Conservation (phyloP, 53 echinoderm and acorn worm genomes). For the Holothuria leucospilota region DNA sequence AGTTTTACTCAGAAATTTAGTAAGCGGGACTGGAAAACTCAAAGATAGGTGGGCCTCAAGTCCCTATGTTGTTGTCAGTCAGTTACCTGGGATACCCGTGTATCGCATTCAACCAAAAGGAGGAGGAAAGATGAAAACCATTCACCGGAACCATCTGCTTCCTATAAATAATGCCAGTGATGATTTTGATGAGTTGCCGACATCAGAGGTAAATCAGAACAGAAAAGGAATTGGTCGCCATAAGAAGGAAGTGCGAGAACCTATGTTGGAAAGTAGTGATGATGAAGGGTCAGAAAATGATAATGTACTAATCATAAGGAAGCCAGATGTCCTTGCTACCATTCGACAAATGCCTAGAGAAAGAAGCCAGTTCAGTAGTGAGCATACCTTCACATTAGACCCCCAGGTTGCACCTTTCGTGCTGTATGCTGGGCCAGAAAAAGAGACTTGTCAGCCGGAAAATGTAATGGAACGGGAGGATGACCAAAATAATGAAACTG, state of each 20-base stretch:
- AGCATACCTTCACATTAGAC: no score
- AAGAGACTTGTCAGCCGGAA: no score
- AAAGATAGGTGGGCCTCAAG: conserved; percentile 45
- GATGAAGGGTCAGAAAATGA: background rate
- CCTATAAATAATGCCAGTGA: background rate
- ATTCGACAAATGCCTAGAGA: no score
- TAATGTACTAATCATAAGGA: background rate
- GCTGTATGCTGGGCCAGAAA: no score
- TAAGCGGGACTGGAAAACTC: conserved; percentile 40
- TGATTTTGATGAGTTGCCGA: background rate
- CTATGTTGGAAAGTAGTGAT: background rate
- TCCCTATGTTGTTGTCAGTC: conserved; percentile 23
- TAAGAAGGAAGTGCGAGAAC: background rate
- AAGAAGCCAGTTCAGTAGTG: no score
- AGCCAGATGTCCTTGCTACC: background rate
- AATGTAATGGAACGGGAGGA: no score
- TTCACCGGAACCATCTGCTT: conserved; percentile 2
- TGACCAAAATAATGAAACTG: no score
- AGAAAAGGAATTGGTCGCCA: no score
- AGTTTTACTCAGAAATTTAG: conserved; percentile 45
- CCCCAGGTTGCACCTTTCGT: no score
- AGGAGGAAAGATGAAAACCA: conserved; percentile 29
- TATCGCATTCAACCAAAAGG: conserved; percentile 51
- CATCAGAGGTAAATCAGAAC: background rate
- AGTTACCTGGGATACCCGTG: conserved; percentile 51